Evolutionary conservation across 2,888 invertebrate species (phyloP).

Genomic region (Adelognathus sp.): DNA sequence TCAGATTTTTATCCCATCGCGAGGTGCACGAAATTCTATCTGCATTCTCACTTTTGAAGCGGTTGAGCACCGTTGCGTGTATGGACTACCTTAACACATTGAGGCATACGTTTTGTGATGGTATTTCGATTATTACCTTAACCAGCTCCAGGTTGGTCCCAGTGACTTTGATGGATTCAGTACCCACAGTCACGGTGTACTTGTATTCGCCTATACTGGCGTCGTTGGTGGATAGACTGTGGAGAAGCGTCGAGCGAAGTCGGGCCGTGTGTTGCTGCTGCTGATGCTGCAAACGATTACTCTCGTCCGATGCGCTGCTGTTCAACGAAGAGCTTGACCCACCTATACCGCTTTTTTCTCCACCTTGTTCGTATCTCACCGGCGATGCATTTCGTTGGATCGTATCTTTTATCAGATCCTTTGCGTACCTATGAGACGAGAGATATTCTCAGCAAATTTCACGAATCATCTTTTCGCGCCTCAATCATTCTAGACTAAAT

Average conservation of each 20-base stretch:
- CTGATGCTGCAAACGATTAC: slow-evolving; percentile 77
- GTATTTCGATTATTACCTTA: slow-evolving; percentile 85
- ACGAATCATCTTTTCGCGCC: neutral
- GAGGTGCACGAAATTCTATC: too few species aligned
- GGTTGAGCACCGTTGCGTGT: too few species aligned
- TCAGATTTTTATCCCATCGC: too few species aligned
- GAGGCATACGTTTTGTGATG: neutral
- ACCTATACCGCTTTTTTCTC: slow-evolving; percentile 83
- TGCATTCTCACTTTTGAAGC: too few species aligned
- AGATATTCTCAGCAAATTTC: neutral
- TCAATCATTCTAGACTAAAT: neutral
- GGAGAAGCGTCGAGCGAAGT: slow-evolving; percentile 85
- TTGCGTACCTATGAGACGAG: slow-evolving; percentile 88
- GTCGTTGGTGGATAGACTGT: slow-evolving; percentile 92
- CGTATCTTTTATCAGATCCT: slow-evolving; percentile 96
- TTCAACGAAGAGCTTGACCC: slow-evolving; percentile 91
- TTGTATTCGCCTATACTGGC: slow-evolving; percentile 93
- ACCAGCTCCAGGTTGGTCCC: slow-evolving; percentile 93
- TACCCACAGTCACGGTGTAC: slow-evolving; percentile 92
- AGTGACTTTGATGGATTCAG: slow-evolving; percentile 92
- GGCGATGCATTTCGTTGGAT: slow-evolving; percentile 97
- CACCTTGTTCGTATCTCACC: slow-evolving; percentile 86
- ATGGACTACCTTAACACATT: too few species aligned
- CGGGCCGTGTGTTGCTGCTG: slow-evolving; percentile 82
- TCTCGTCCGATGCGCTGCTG: slow-evolving; percentile 88